These are phyloP conservation scores for Heteronetta atricapilla DNA, from an alignment of 2,113 vertebrate genomes.

Conservation along the genomic window DNA sequence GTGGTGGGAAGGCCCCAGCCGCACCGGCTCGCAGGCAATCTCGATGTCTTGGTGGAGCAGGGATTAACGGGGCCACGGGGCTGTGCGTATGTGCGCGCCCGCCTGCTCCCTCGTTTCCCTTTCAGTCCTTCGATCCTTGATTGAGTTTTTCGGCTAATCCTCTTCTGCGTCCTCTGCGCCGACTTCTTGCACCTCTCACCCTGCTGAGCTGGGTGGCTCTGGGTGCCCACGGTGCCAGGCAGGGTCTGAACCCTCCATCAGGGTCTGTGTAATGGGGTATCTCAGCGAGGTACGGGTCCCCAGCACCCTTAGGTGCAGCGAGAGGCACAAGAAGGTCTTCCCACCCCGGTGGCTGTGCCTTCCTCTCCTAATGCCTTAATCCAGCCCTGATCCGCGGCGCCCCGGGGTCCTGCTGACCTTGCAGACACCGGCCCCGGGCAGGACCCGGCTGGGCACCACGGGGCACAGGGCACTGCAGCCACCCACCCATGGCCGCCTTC, in stretches of 20 bases:
- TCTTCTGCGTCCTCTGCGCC: neutral
- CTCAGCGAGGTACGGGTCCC: neutral
- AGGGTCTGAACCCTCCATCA: neutral
- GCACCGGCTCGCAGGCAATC: neutral
- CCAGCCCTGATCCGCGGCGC: conserved; percentile 63
- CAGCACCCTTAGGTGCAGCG: neutral
- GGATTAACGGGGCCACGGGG: neutral
- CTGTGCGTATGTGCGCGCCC: rapidly evolving
- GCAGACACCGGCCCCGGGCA: neutral
- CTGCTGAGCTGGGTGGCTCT: neutral
- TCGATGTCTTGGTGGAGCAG: rapidly evolving
- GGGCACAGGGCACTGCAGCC: neutral
- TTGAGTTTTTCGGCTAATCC: neutral
- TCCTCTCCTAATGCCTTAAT: conserved; percentile 81
- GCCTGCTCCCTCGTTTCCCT: neutral
- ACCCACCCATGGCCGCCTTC: conserved; percentile 63
- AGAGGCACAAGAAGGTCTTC: neutral
- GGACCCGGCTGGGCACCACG: neutral
- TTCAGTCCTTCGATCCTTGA: neutral
- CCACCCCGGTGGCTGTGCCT: neutral
- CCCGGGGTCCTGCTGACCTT: conserved; percentile 72
- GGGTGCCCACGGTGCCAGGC: rapidly evolving
- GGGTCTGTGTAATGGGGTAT: rapidly evolving
- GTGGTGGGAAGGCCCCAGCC: neutral
- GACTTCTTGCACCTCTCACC: neutral